Evolutionary conservation across 2,797 vertebrate species (phyloP), one percentile per base, ranked within the genome.

Genomic region (Muscicapa comitata): DNA sequence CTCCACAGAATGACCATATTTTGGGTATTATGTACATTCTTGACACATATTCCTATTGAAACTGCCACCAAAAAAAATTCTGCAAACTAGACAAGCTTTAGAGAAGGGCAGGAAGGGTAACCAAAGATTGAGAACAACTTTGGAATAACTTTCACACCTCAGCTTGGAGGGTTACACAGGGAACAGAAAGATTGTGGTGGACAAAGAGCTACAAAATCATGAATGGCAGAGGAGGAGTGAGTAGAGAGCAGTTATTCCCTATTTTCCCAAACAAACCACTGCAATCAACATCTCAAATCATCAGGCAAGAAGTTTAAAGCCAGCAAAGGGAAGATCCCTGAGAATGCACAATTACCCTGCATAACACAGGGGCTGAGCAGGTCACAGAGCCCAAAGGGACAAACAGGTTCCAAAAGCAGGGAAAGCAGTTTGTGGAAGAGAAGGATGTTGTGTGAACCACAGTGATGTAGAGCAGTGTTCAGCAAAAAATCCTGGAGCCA

Each of bases 391-490:
- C 45, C 77, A 75, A 37, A 71, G 29, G 42, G 54, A 78, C 68
- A 75, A 78, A 38, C 1, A 54, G 23, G 18, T 61, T 61, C 54
- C 68, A 58, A 61, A 71, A 85, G 42, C 28, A 61, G 17, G 25
- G 17, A 59, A 72, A 51, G 0, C 1, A 2, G 3, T 57, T 28
- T 13, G 5, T 33, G 28, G 35, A 13, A 2, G 4, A 74, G 51
- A 62, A 89, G 23, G 48, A 19, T 54, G 28, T 47, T 85, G 25
- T 70, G 25, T 73, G 24, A 40, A 81, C 35, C 20, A 13, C 6
- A 3, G 28, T 10, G 48, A 47, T 18, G n/a, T 13, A 19, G 57
- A 47, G 24, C 4, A n/a, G 21, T 1, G 3, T 24, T 25, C 50
- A 77, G 59, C 25, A 29, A 65, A 77, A 78, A 10, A 11, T 19